Evolutionary conservation across 2,113 vertebrate genomes (phyloP), one percentile per base, ranked within the genome.

Genomic region (Lucifuga dentata): DNA sequence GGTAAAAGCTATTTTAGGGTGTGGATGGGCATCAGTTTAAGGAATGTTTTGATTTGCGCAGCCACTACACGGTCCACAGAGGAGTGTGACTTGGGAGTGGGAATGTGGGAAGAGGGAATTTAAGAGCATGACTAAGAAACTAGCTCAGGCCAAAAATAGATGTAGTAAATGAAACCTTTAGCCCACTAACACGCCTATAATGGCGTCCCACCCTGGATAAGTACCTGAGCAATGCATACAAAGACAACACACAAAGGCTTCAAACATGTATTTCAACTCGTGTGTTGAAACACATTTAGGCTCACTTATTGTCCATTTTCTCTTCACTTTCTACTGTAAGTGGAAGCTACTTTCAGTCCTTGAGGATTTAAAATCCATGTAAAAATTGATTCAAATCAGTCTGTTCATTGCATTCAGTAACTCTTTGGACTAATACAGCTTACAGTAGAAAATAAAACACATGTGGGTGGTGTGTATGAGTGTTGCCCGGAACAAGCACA

Each of bases 171-270:
- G 41, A 67, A 63, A 69, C 72, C 45, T 83, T 83, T 39, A 40
- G 68, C 40, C 36, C 20, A 10, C 46, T 35, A 16, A 40, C 38
- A 26, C 36, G 11, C 62, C 36, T 13, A 2, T n/a, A 33, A 32
- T 0, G 0, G 15, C 48, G 58, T 68, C 52, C 49, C 76, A 48
- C 78, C 76, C 59, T 36, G 49, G 49, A 5, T 41, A 1, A 15
- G 16, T 40, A 56, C 73, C 79, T 56, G 62, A 70, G 74, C 65
- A 59, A 70, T 16, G 29, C 58, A 76, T 56, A 72, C 70, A 82
- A 75, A 76, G 58, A 74, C 32, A 8, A 38, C 36, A 38, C 36
- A 38, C 36, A 38, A 3, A 29, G 26, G 3, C n/a, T n/a, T n/a
- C n/a, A n/a, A n/a, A n/a, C n/a, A n/a, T n/a, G n/a, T n/a, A n/a